Evolutionary conservation across 2,888 invertebrate species (phyloP), one percentile per base, ranked within the genome.

Genomic region (Phortica magna): DNA sequence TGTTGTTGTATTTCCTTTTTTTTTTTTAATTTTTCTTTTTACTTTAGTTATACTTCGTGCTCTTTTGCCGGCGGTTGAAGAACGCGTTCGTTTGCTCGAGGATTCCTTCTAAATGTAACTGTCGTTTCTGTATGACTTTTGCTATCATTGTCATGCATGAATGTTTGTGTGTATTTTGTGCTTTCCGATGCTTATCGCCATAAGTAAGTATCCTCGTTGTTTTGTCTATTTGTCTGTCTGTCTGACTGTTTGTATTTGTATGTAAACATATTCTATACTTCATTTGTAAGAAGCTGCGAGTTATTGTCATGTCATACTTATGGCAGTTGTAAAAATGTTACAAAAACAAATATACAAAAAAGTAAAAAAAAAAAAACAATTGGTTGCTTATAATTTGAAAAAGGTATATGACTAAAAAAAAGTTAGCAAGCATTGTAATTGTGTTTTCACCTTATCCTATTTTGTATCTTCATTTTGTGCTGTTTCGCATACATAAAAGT

Each of bases 301-400:
- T 68, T 68, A 68, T 68, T 68, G 68, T 68, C 68, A 68, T 68
- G 68, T 68, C 68, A 68, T 43, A 68, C 48, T 68, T 68, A 68
- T 68, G 48, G 68, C 68, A 68, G 19, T 19, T 42, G 64, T 42
- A 17, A 42, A 67, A 42, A 17, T 43, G n/a, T 19, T 14, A 43
- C 42, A 43, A 68, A 48, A 68, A 65, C 17, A 41, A n/a, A 31
- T 31, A 31, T 31, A 31, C 7, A 3, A 7, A 64, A 10, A 31
- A 0, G 31, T 9, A 42, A 68, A 68, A 31, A 68, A 68, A 31
- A 68, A 22, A 22, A 61, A 0, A 61, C 61, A 6, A 22, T 61
- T 80, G 74, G 78, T 79, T 72, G 53, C 81, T 84, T 84, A 78
- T 83, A 84, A 86, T 85, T 85, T 86, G 84, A 84, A 86, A 83